Evolutionary conservation across 2,888 invertebrate genomes (phyloP).

Genomic region (Pelosia muscerda): DNA sequence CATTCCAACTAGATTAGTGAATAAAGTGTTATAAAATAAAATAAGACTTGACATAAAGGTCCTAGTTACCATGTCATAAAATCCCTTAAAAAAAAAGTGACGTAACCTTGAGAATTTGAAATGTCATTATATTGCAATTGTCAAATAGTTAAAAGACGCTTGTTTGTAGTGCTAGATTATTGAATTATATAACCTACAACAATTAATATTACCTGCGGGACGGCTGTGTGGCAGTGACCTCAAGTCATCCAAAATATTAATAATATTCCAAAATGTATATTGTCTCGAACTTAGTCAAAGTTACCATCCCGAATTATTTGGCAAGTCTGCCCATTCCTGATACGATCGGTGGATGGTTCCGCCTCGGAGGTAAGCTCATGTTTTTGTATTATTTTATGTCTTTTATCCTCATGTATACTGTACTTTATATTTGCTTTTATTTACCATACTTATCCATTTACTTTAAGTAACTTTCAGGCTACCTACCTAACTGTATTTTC

Average conservation of each 20-base stretch:
- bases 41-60: too few relatives aligned
- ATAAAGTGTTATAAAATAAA: too few relatives aligned
- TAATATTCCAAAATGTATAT: constrained; percentile 89
- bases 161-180: neutral
- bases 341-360: constrained; percentile 94
- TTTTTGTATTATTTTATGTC: constrained; percentile 19
- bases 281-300: constrained; percentile 92
- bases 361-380: constrained; percentile 89
- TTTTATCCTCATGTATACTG: neutral
- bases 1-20: too few relatives aligned
- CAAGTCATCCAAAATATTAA: constrained; percentile 19
- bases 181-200: neutral
- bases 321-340: constrained; percentile 94
- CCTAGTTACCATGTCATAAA: too few relatives aligned
- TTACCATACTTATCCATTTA: neutral
- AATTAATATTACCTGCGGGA: constrained; percentile 2
- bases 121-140: neutral
- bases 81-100: too few relatives aligned
- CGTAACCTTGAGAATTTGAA: constrained; percentile 1
- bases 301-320: constrained; percentile 94
- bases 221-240: constrained; percentile 31
- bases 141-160: too few relatives aligned
- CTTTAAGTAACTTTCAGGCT: neutral
- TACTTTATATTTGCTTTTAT: neutral
- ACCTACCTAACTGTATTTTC: constrained; percentile 10